Evolutionary conservation across 2,797 vertebrate species (phyloP).

Genomic region (Alcedo quadribrachys): DNA sequence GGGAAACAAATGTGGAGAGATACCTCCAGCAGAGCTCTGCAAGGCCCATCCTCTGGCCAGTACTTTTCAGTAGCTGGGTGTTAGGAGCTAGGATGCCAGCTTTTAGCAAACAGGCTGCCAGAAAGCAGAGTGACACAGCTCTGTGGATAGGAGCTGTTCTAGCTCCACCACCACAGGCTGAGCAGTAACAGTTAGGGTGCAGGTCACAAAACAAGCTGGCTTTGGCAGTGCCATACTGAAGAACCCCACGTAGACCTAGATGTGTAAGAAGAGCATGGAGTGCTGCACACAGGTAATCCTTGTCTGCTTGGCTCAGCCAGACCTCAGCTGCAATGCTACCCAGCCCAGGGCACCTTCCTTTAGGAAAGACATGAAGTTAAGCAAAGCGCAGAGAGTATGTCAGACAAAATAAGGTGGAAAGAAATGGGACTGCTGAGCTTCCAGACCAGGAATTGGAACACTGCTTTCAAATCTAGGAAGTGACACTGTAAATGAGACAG

Average conservation of each 20-base stretch:
- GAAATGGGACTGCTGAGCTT: background rate
- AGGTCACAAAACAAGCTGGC: background rate
- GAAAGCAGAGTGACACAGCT: background rate
- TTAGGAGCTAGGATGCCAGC: background rate
- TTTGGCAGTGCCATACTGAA: background rate
- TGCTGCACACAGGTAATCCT: background rate
- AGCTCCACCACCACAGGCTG: background rate
- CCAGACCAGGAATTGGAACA: background rate
- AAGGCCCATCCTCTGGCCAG: background rate
- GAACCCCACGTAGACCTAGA: background rate
- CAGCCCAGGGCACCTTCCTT: background rate
- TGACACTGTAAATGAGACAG: background rate
- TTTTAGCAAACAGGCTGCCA: background rate
- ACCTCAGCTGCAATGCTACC: background rate
- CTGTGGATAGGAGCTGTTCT: background rate
- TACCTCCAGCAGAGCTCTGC: background rate
- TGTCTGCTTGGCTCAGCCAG: background rate
- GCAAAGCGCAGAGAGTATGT: background rate
- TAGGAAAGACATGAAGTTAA: background rate
- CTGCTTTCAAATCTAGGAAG: background rate
- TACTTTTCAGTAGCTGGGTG: background rate
- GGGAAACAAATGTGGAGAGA: background rate
- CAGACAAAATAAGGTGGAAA: background rate
- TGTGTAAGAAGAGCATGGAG: background rate
- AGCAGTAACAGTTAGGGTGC: background rate